phyloP scores from a whole-genome alignment of 2,113 vertebrate genomes.

The Petromus typicus region DNA sequence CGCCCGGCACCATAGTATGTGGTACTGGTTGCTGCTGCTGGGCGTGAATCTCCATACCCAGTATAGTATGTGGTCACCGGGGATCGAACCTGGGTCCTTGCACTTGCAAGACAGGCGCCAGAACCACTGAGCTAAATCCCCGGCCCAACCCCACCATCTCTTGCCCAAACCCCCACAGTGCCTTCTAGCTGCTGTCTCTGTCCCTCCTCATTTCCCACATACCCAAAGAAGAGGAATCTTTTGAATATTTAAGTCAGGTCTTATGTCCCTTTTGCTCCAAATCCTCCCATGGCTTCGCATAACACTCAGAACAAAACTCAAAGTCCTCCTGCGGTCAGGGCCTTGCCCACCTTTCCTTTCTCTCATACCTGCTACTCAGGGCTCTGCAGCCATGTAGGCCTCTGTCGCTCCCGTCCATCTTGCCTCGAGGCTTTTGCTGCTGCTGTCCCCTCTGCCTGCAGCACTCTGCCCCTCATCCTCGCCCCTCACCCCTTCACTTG shows the following conservation, averaged over 20 bases:
- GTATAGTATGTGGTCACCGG: too few species aligned
- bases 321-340: neutral
- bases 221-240: neutral
- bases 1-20: too few species aligned
- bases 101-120: too few species aligned
- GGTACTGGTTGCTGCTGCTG: too few species aligned
- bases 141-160: neutral
- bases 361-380: neutral
- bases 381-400: rapidly evolving
- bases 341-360: neutral
- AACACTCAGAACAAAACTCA: neutral
- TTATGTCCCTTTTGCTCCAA: neutral
- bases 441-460: neutral
- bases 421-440: neutral
- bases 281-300: neutral
- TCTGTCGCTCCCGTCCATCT: neutral
- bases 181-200: neutral
- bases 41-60: too few species aligned
- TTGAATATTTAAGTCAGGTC: neutral
- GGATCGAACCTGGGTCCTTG: too few species aligned
- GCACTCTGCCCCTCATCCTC: neutral
- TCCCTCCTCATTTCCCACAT: neutral
- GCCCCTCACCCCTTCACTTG: neutral
- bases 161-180: neutral
- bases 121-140: too few species aligned